phyloP scores from a whole-genome alignment of 1,140 invertebrate species.

The Megalopta genalis region DNA sequence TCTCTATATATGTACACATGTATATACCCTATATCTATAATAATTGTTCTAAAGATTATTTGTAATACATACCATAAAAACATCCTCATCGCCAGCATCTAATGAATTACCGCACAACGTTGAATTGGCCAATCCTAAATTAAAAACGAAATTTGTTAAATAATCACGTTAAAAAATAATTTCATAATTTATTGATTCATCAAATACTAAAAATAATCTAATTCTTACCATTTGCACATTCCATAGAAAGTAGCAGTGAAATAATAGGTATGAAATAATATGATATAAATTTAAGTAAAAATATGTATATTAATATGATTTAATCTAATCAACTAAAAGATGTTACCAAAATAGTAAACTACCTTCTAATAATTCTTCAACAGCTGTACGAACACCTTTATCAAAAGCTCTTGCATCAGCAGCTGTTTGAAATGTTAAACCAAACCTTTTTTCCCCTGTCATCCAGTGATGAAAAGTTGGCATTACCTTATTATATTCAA shows the following conservation, averaged over 20 bases:
- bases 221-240: conserved; percentile 64
- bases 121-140: conserved; percentile 81
- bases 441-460: conserved; percentile 96
- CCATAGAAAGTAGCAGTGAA: conserved; percentile 63
- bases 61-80: conserved; percentile 87
- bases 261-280: not conserved
- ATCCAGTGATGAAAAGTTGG: conserved; percentile 99
- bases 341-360: conserved; percentile 63
- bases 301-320: not conserved
- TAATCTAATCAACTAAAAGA: not conserved
- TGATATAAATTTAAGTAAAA: no score
- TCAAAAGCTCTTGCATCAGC: conserved; percentile 97
- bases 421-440: conserved; percentile 95
- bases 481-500: conserved; percentile 98
- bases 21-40: no score
- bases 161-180: not conserved
- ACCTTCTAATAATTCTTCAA: conserved; percentile 96
- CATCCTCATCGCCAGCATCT: conserved; percentile 90
- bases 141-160: conserved; percentile 43
- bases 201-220: not conserved
- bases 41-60: no score
- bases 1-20: no score
- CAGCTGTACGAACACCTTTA: conserved; percentile 92
- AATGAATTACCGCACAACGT: conserved; percentile 70
- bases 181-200: not conserved